Base-by-base conservation (phyloP, 1,140 invertebrate genomes). In the Drosophila aff. region DNA sequence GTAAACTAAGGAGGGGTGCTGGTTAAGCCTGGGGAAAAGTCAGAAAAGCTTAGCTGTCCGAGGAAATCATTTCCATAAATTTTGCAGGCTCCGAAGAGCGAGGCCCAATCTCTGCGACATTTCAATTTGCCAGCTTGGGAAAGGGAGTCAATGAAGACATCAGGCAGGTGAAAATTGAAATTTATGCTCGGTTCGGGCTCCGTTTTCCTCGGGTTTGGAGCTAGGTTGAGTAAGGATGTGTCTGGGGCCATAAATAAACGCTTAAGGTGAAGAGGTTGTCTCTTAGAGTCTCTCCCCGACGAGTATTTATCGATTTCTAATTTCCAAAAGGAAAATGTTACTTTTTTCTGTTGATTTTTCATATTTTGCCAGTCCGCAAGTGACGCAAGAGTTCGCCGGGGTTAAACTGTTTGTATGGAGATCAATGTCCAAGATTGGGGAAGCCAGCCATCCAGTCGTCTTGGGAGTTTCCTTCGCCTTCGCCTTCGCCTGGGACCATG, bases 381-480 rank as follows among this genome's bases (percentile, higher is more conserved):
- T 87, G 81, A 89, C 71, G 85, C 81, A 87, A 87, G 77, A 90
- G 84, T 67, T 90, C 85, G 44, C 7, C 13, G 63, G 23, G 85
- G 85, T 90, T 90, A 89, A 89, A 89, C 81, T 85, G 86, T 79
- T 74, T 89, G 85, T 90, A 79, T 85, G 85, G 62, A 90, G 84
- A 89, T 89, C 85, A 85, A 72, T 84, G 84, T 73, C 67, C 77
- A 79, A 40, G 59, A 74, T 74, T 49, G 49, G 55, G 64, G 64
- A 38, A 55, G 67, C 43, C 46, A 50, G n/a, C 13, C 21, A 49
- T 28, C 38, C 18, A 18, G 36, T 18, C 21, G 18, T 18, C 53
- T 62, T 63, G 31, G 53, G 38, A 76, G 63, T 50, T 60, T 57
- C 57, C 47, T 28, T 49, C 47, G 47, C 15, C 23, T 26, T 49